Conservation (phyloP, 1,140 invertebrate species). For the Neodiprion virginianus region DNA sequence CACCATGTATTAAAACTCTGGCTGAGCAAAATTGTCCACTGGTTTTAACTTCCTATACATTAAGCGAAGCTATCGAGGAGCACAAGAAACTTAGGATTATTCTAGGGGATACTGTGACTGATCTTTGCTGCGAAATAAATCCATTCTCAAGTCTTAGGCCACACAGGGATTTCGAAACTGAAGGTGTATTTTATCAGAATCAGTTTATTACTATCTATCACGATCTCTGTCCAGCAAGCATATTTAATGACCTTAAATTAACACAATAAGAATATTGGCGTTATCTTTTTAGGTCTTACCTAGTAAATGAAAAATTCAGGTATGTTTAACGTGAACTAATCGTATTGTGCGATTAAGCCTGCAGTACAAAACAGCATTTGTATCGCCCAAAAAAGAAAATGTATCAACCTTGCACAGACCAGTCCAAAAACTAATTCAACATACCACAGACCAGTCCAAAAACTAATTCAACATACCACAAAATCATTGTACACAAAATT, state of each 20-base stretch:
- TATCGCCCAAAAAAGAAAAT: no score
- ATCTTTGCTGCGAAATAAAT: slow-evolving; percentile 39
- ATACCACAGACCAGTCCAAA: no score
- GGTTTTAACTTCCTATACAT: slow-evolving; percentile 44
- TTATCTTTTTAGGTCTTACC: no score
- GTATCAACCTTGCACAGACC: no score
- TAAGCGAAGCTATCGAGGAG: slow-evolving; percentile 40
- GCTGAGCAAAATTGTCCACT: slow-evolving; percentile 44
- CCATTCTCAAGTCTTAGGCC: slow-evolving; percentile 48
- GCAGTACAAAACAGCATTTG: no score
- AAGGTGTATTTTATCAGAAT: slow-evolving; percentile 48
- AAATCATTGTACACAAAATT: no score
- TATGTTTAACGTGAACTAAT: no score
- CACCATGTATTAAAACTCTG: slow-evolving; percentile 33
- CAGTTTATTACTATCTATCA: slow-evolving; percentile 47
- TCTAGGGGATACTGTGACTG: slow-evolving; percentile 32
- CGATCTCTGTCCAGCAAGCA: slow-evolving; percentile 17
- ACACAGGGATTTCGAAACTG: slow-evolving; percentile 46
- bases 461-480: no score
- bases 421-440: no score
- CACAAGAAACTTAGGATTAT: slow-evolving; percentile 39
- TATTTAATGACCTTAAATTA: slow-evolving; percentile 8
- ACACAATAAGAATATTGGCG: background rate
- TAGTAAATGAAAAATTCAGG: no score
- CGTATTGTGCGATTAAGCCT: no score